phyloP scores from a whole-genome alignment of 2,888 invertebrate genomes.

The Panzeria rudis region DNA sequence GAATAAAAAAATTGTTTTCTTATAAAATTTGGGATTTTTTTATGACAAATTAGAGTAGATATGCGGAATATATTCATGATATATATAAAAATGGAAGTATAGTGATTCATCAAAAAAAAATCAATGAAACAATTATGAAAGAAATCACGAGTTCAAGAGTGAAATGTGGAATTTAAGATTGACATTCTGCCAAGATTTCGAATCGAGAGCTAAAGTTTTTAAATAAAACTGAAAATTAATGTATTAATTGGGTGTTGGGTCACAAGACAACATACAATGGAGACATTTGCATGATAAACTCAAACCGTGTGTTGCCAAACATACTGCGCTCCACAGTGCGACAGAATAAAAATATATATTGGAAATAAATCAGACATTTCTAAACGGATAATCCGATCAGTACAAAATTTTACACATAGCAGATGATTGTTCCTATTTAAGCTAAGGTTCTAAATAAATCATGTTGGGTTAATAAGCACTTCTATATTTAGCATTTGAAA shows the following conservation, averaged over 20 bases:
- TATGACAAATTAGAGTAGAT: slow-evolving; percentile 45
- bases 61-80: background rate
- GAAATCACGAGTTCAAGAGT: background rate
- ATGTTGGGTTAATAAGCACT: too few species aligned
- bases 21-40: slow-evolving; percentile 41
- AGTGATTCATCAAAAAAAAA: slow-evolving; percentile 21
- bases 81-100: background rate
- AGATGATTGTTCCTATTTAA: too few species aligned
- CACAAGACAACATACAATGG: too few species aligned
- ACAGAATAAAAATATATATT: too few species aligned
- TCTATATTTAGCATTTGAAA: too few species aligned
- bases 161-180: background rate
- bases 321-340: too few species aligned
- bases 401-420: too few species aligned
- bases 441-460: too few species aligned
- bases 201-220: background rate
- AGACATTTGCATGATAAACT: too few species aligned
- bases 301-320: too few species aligned
- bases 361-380: too few species aligned
- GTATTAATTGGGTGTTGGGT: background rate
- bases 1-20: background rate
- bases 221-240: background rate
- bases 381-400: too few species aligned
- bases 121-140: background rate
- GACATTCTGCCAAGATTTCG: background rate